Evolutionary conservation across 1,140 invertebrate genomes (phyloP).

Genomic region (Harlomillsia oculata): DNA sequence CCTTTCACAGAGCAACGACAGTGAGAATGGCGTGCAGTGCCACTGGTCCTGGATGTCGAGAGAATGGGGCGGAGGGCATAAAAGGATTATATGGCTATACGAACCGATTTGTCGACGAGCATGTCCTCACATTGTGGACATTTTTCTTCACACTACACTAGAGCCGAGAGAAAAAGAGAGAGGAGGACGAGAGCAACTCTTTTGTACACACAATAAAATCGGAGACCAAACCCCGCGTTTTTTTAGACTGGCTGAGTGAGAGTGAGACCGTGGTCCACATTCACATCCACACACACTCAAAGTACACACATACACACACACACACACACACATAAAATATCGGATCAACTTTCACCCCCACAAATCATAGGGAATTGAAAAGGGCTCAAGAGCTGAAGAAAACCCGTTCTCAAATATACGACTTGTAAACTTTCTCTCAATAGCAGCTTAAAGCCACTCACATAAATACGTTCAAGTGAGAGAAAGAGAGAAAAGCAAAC

Average conservation of each 20-base stretch:
- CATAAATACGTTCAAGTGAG: slow-evolving; percentile 25
- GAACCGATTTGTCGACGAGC: slow-evolving; percentile 17
- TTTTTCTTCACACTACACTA: slow-evolving; percentile 25
- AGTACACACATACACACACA: slow-evolving; percentile 15
- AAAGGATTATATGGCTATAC: slow-evolving; percentile 28
- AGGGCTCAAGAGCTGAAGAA: slow-evolving; percentile 1
- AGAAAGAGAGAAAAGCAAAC: too few species aligned
- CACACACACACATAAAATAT: slow-evolving; percentile 26
- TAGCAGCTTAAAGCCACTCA: slow-evolving; percentile 6
- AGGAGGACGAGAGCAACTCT: slow-evolving; percentile 1
- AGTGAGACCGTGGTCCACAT: background rate
- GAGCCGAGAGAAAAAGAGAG: background rate
- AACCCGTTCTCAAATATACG: slow-evolving; percentile 14
- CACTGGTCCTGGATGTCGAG: background rate
- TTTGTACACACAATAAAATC: slow-evolving; percentile 28
- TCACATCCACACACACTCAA: too few species aligned
- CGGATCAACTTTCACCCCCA: slow-evolving; percentile 31
- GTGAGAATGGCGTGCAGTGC: background rate
- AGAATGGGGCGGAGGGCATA: slow-evolving; percentile 15
- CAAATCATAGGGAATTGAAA: slow-evolving; percentile 29
- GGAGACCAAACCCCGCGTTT: too few species aligned
- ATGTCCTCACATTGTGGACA: slow-evolving; percentile 24
- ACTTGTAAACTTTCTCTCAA: slow-evolving; percentile 26
- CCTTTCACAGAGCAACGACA: background rate
- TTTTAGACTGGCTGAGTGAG: background rate